Base-by-base conservation (phyloP, 92 coral and sea anemone species). In the Heteractis magnifica region DNA sequence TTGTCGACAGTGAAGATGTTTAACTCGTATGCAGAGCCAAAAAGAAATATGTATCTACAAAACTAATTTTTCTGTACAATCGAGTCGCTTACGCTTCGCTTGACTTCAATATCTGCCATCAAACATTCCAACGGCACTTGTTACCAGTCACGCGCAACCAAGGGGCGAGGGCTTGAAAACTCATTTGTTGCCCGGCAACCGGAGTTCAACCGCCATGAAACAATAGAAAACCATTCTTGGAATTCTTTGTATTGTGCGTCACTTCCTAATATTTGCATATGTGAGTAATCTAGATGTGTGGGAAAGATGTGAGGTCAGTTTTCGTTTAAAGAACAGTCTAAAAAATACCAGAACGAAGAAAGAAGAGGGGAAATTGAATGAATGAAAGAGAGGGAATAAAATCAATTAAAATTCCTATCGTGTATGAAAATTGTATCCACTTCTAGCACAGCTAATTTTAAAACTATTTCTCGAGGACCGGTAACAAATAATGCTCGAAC, bases 91-190 rank as follows among this genome's bases (percentile, higher is more conserved):
- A 13, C 79, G 79, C 59, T 75, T 52, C 86, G 86, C 79, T 82
- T 74, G 65, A 77, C 79, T 82, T 82, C 78, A 72, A 65, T 80
- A 59, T 62, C 75, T 79, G 20, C 49, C 83, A 80, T 80, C 84
- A 82, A 82, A 82, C 79, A 82, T 82, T 82, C 86, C 86, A 82
- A 82, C 13, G 56, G 53, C 76, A 20, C 56, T 55, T 8, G 21
- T 74, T 50, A 15, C 80, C 86, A 82, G 80, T 12, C 79, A 79
- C 41, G 86, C 86, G 86, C 86, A 75, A 70, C 58, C 56, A 23
- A 41, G 48, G 44, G 72, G 23, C 52, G 80, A 82, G 72, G 56
- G 79, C 59, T 50, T 73, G 34, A 56, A 73, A 81, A 55, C 86
- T 51, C 21, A 20, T n/a, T 58, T 15, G 86, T 82, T 82, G 80